Evolutionary conservation across 2,888 invertebrate genomes (phyloP), one percentile per base, ranked within the genome.

Genomic region (Agonopterix heracliana): DNA sequence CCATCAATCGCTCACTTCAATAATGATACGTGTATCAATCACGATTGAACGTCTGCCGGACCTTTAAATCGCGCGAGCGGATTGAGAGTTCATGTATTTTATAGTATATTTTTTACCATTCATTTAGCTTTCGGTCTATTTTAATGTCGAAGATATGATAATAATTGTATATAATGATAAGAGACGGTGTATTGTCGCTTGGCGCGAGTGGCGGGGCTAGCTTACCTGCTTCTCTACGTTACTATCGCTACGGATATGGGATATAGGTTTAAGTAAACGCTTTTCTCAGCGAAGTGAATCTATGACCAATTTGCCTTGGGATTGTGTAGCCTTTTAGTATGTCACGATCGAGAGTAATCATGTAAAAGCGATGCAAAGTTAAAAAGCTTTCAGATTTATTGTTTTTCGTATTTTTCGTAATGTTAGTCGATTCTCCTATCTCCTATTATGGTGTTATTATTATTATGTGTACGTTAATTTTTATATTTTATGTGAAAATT

Each of bases 281-380:
- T 89, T 88, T 78, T 78, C 77, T 81, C 78, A 81, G 79, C 78
- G 80, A 77, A 77, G 72, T 78, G 69, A 80, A 79, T 79, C 77
- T 86, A 81, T 86, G 89, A 89, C 89, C 89, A 89, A 89, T 84
- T 79, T 83, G 88, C 89, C 89, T 89, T 88, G 79, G 76, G 85
- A 87, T 88, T 87, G 81, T 85, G 88, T 85, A 86, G 87, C 86
- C 74, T 84, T 79, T 79, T 83, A 84, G 81, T 78, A 65, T 67
- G 67, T 80, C 81, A 77, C 74, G 71, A 86, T 82, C 79, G 79
- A 74, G 73, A 83, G 66, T 61, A 82, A 86, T 84, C 82, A 84
- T 87, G 84, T 87, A 80, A 81, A 26, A 80, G 81, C 81, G 78
- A 74, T 76, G 82, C 84, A 78, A 78, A 67, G 64, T 72, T 68